Percentiles rank a stretch among this genome's conserved stretches.
Conservation (phyloP, 2,888 invertebrate genomes). For the Diarsia brunnea region DNA sequence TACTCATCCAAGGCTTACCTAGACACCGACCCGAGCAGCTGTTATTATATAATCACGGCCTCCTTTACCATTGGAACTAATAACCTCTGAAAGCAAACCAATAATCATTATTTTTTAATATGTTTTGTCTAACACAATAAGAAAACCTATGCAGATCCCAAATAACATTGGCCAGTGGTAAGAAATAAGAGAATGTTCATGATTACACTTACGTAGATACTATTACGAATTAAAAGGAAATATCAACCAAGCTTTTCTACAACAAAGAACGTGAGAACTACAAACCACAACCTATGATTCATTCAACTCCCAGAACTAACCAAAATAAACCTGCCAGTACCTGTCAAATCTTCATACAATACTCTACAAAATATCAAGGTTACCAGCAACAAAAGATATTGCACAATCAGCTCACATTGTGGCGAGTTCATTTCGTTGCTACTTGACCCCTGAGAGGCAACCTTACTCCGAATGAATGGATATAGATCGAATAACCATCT, state of each 20-base stretch:
- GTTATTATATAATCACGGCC: too few species aligned
- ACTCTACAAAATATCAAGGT: constrained; percentile 66
- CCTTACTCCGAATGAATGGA: constrained; percentile 63
- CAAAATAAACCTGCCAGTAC: constrained; percentile 53
- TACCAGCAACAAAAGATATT: constrained; percentile 61
- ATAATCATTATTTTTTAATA: too few species aligned
- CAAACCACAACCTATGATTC: constrained; percentile 29
- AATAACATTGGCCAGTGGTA: too few species aligned
- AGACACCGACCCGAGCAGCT: too few species aligned
- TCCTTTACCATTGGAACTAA: too few species aligned
- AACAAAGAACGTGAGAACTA: constrained; percentile 29
- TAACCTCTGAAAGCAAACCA: too few species aligned
- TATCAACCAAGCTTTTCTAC: neutral
- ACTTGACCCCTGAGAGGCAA: constrained; percentile 61
- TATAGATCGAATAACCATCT: constrained; percentile 55
- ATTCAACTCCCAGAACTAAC: constrained; percentile 26
- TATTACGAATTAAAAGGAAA: neutral
- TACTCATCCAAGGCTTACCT: too few species aligned
- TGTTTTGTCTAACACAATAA: too few species aligned
- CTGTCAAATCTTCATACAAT: constrained; percentile 50
- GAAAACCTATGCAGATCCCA: too few species aligned
- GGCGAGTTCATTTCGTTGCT: constrained; percentile 60
- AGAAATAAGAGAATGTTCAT: neutral
- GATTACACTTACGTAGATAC: neutral
- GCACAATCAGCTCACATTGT: constrained; percentile 63